Base-by-base conservation (phyloP, 2,888 invertebrate species). In the Chrysotoxum bicinctum region DNA sequence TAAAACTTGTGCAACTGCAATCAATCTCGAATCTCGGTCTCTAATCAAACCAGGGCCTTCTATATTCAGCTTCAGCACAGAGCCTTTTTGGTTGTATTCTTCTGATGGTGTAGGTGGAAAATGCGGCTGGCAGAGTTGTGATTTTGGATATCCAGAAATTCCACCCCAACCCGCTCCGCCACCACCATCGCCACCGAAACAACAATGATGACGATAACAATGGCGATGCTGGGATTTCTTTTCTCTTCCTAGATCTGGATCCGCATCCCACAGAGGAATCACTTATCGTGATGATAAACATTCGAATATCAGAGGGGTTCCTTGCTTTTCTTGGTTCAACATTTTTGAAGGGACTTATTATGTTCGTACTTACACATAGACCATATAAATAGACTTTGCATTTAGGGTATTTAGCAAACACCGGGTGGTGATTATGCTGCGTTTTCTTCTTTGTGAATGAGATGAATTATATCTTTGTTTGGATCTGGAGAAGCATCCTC, bases 1-100 rank as follows among this genome's bases (percentile, higher is more conserved):
- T 81, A 70, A 81, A 81, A 81, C 70, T 64, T 76, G 58, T 76
- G 76, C 76, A 70, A 81, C 76, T 81, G 81, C 76, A 75, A 81
- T 76, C 75, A 81, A 81, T 81, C 81, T 81, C 70, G 48, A 56
- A 68, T 69, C 68, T 52, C 19, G 50, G 58, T 56, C 80, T 80
- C 80, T 80, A 80, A 75, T 80, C 74, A 80, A 80, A 62, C 68
- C 58, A 30, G 50, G 74, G 21, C 48, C 43, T 58, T 64, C 56
- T 35, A 58, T 74, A 73, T 73, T 66, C 50, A 70, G 35, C 66
- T 5, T 3, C 26, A 48, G 45, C 19, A 14, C 45, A 48, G 48
- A 64, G 64, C 21, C 12, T 40, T 40, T 69, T 60, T 60, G 23
- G 40, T 54, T 45, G 62, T 45, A 30, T 43, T 19, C 26, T 45